Conservation (phyloP, 2,113 vertebrate genomes). For the Himantopus leucocephalus region DNA sequence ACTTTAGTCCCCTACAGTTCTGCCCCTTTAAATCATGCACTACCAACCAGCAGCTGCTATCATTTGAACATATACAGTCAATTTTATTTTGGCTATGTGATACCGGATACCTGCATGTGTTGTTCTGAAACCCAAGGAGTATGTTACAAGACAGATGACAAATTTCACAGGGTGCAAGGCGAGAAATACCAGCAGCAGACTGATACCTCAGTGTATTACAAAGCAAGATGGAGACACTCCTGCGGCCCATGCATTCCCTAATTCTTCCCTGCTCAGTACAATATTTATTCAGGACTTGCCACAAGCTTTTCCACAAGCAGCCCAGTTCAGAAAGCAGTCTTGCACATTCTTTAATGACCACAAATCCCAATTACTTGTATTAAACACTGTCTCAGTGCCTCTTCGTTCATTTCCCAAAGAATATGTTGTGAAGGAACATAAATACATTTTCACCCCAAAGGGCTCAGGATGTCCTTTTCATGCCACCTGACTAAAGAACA, state of each 20-base stretch:
- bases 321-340: not conserved
- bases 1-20: not conserved
- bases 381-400: not conserved
- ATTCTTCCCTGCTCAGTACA: rapidly evolving
- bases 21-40: not conserved
- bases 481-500: not conserved
- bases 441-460: not conserved
- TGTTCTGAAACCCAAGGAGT: not conserved
- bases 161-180: not conserved
- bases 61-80: not conserved
- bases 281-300: not conserved
- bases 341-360: no score
- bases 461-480: not conserved
- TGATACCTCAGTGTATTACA: not conserved
- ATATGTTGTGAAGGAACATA: not conserved
- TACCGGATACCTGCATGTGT: not conserved
- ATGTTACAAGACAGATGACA: not conserved
- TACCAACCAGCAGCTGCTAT: not conserved
- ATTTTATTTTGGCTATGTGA: not conserved
- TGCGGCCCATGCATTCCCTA: rapidly evolving
- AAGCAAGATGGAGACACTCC: not conserved
- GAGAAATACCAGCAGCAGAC: not conserved
- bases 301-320: not conserved
- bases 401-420: not conserved
- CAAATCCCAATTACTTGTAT: not conserved